Conservation (phyloP, 2,113 vertebrate genomes). For the Dipodomys ordii region DNA sequence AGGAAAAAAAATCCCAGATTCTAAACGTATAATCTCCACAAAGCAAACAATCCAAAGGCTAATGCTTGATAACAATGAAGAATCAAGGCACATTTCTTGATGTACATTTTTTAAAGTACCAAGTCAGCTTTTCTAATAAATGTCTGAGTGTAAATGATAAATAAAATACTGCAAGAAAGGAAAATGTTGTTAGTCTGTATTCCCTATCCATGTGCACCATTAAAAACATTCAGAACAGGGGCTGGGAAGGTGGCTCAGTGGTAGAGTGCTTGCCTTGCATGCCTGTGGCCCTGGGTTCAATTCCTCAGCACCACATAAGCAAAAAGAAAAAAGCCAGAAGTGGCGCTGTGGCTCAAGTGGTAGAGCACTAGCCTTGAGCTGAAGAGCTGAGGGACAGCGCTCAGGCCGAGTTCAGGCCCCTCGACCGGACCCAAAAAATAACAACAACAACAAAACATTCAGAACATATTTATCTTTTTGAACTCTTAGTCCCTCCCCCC, state of each 20-base stretch:
- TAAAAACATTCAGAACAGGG: neutral
- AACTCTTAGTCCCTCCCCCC: neutral
- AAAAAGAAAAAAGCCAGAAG: no score
- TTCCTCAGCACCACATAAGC: no score
- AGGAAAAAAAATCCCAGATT: conserved; percentile 9
- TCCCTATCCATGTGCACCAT: neutral
- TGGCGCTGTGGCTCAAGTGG: no score
- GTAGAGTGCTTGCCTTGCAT: no score
- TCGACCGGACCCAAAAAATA: no score
- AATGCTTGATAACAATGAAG: neutral
- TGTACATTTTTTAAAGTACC: neutral
- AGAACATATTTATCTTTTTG: no score
- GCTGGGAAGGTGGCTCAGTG: no score
- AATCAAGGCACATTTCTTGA: neutral
- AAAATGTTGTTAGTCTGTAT: neutral
- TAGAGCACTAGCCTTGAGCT: no score
- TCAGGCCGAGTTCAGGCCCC: no score
- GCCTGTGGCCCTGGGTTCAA: no score
- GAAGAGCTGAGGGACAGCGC: no score
- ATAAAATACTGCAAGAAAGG: neutral
- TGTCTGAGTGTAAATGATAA: neutral
- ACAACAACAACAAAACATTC: no score
- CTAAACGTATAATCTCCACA: neutral
- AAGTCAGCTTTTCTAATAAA: neutral
- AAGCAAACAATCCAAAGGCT: neutral